phyloP scores from a whole-genome alignment of 2,797 vertebrate genomes.

The Pangasius krempfi region DNA sequence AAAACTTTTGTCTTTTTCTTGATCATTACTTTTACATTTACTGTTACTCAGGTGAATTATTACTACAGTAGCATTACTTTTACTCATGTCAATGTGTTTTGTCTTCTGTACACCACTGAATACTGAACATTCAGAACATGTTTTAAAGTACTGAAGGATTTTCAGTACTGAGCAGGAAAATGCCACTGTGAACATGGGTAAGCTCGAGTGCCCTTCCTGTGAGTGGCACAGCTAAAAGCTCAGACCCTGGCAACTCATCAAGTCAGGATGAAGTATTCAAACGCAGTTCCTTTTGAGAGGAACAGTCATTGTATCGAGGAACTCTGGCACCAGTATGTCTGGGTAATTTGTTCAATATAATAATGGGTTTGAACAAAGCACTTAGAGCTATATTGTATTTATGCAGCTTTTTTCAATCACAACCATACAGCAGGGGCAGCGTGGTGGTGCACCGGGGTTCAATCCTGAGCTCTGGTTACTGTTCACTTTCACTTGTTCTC shows the following conservation, averaged over 20 bases:
- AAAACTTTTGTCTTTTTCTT: not conserved
- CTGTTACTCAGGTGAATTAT: not conserved
- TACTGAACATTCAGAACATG: not conserved
- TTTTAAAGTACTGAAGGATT: not conserved
- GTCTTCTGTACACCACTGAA: not conserved
- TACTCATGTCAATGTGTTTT: not conserved
- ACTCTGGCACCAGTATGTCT: slow-evolving; percentile 8
- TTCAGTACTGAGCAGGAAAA: not conserved
- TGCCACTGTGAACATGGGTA: not conserved
- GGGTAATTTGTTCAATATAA: slow-evolving; percentile 9
- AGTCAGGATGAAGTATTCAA: not conserved
- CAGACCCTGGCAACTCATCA: not conserved
- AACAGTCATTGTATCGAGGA: not conserved
- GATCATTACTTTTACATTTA: not conserved
- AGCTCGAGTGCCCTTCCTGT: not conserved
- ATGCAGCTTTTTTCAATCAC: not conserved
- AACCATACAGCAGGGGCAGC: not conserved
- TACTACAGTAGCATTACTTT: not conserved
- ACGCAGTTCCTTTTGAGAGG: not conserved
- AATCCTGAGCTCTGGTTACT: not conserved
- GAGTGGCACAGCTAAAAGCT: not conserved
- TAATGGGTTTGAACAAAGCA: slow-evolving; percentile 1
- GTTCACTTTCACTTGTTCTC: not conserved
- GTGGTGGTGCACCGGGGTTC: not conserved
- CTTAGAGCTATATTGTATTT: not conserved